Evolutionary conservation across 2,888 invertebrate species (phyloP).

Genomic region (Macrophya annulata): DNA sequence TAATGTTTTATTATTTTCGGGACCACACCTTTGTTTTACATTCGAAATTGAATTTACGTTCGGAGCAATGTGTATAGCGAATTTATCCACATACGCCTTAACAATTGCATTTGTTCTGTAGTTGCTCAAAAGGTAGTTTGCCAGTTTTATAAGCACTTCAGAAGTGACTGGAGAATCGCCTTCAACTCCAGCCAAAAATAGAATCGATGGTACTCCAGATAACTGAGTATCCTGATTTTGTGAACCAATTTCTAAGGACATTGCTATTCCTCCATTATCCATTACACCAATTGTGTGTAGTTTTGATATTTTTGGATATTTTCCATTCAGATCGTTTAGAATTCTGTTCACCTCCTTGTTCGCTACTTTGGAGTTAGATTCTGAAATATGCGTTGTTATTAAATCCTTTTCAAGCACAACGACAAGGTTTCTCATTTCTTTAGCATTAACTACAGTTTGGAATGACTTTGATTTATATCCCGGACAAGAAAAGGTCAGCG

Average conservation of each 20-base stretch:
- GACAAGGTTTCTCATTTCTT: constrained; percentile 76
- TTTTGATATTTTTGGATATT: constrained; percentile 70
- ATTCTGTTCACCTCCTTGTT: constrained; percentile 57
- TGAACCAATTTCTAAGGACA: constrained; percentile 72
- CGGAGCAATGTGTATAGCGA: constrained; percentile 73
- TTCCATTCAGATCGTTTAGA: constrained; percentile 71
- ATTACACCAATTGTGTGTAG: constrained; percentile 71
- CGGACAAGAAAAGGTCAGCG: constrained; percentile 83
- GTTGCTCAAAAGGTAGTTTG: constrained; percentile 69
- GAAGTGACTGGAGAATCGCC: constrained; percentile 73
- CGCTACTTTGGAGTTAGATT: constrained; percentile 55
- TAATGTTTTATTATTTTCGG: constrained; percentile 58
- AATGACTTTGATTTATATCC: constrained; percentile 82
- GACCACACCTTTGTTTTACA: constrained; percentile 23
- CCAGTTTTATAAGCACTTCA: constrained; percentile 71
- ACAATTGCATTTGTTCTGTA: constrained; percentile 67
- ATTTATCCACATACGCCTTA: constrained; percentile 69
- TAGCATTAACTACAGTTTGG: constrained; percentile 78
- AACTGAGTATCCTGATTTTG: constrained; percentile 62
- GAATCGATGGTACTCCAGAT: constrained; percentile 69
- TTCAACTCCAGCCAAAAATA: constrained; percentile 72
- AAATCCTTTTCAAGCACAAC: constrained; percentile 68
- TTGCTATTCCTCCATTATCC: constrained; percentile 65
- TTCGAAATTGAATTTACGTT: constrained; percentile 68
- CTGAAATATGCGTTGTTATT: constrained; percentile 32